phyloP scores from a whole-genome alignment of 1,140 invertebrate species.

The Bombyx mandarina region DNA sequence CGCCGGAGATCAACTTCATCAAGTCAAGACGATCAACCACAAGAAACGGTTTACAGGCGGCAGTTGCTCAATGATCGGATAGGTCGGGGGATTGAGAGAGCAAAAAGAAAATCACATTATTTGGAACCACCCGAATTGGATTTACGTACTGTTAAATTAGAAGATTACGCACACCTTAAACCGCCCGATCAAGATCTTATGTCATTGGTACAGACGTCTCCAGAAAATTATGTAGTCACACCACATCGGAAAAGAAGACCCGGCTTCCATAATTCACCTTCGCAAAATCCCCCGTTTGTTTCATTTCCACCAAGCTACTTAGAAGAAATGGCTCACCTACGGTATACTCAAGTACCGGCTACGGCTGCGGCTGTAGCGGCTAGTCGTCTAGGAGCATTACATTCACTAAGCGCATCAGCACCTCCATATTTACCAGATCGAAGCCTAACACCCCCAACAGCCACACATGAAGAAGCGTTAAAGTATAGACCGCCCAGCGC shows the following conservation, averaged over 20 bases:
- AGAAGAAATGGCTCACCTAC: constrained; percentile 73
- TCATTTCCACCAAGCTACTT: constrained; percentile 81
- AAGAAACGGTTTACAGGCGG: constrained; percentile 58
- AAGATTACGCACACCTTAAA: constrained; percentile 73
- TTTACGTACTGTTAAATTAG: constrained; percentile 69
- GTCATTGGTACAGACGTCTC: constrained; percentile 76
- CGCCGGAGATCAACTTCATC: constrained; percentile 67
- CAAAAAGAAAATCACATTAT: constrained; percentile 77
- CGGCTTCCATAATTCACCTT: constrained; percentile 87
- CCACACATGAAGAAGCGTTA: constrained; percentile 71
- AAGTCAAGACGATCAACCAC: constrained; percentile 64
- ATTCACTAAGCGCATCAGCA: constrained; percentile 78
- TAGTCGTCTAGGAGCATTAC: constrained; percentile 66
- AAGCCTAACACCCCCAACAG: constrained; percentile 71
- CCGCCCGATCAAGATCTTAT: constrained; percentile 76
- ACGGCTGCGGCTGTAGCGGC: constrained; percentile 51
- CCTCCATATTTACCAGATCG: constrained; percentile 78
- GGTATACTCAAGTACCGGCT: constrained; percentile 62
- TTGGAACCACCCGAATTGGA: constrained; percentile 75
- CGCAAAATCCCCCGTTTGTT: constrained; percentile 87
- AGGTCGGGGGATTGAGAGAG: constrained; percentile 71
- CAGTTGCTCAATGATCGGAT: constrained; percentile 68
- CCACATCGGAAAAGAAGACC: constrained; percentile 86
- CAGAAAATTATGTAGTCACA: constrained; percentile 85
- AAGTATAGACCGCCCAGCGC: constrained; percentile 80